Evolutionary conservation across 2,888 invertebrate species (phyloP), one percentile per base, ranked within the genome.

Genomic region (Drosophila acutilabella): DNA sequence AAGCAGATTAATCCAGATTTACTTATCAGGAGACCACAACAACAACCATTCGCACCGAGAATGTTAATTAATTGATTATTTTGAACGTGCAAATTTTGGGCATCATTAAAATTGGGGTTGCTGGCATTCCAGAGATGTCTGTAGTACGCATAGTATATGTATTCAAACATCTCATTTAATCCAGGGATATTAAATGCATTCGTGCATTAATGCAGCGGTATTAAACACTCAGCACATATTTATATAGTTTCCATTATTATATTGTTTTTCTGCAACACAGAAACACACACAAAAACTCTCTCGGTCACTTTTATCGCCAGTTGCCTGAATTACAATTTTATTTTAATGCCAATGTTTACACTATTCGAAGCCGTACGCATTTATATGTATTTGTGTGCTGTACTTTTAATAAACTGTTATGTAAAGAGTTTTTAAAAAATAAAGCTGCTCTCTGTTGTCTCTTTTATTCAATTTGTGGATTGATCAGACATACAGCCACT

Each of bases 101-200:
- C 54, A 54, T 54, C 33, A 14, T 54, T 54, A 20, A 54, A 42
- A n/a, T 5, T 42, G 18, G 30, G 16, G 18, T 30, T 20, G 16
- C 18, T 54, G 42, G 30, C 53, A 54, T 16, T 16, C 26, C 8
- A 23, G 10, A 14, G 13, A 26, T 41, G 23, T 14, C 4, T 51
- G 14, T 6, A 8, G 30, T 8, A 30, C 8, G 13, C 6, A 11
- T 30, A n/a, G n/a, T n/a, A 33, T n/a, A 23, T 23, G 14, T 26
- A 5, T 23, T 20, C n/a, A 13, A 18, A 11, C 40, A n/a, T 50
- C 42, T 20, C 42, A 33, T 51, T 73, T 64, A 73, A 69, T 58
- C 53, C 66, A 64, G 56, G 71, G 68, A 56, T 74, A 69, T 75
- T 80, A 64, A 78, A 60, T 65, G 67, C 78, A 78, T 47, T 81